phyloP scores from a whole-genome alignment of 2,888 invertebrate species.

The Melitaea athalia region DNA sequence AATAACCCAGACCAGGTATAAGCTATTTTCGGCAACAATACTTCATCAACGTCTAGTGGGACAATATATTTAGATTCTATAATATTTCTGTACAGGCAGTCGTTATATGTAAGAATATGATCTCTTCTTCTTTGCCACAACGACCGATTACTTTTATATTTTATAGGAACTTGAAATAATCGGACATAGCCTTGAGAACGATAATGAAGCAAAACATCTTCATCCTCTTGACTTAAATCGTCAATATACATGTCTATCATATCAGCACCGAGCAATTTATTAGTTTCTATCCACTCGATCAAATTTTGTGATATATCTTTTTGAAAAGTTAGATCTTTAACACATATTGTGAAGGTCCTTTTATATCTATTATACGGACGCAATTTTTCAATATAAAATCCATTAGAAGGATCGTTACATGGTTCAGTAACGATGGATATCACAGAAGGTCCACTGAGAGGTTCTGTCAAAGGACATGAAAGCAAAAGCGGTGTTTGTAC shows the following conservation, averaged over 20 bases:
- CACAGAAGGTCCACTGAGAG: slow-evolving; percentile 60
- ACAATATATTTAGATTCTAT: slow-evolving; percentile 84
- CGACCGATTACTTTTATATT: slow-evolving; percentile 62
- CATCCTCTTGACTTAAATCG: slow-evolving; percentile 78
- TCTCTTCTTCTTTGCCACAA: slow-evolving; percentile 86
- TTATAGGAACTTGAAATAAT: slow-evolving; percentile 79
- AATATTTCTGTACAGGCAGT: slow-evolving; percentile 88
- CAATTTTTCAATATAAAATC: slow-evolving; percentile 58
- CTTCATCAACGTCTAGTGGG: slow-evolving; percentile 88
- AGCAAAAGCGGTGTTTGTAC: slow-evolving; percentile 83
- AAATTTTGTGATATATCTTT: slow-evolving; percentile 84
- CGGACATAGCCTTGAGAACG: slow-evolving; percentile 72
- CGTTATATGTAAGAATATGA: slow-evolving; percentile 89
- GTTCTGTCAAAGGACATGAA: slow-evolving; percentile 83
- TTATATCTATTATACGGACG: slow-evolving; percentile 45
- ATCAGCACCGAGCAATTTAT: slow-evolving; percentile 85
- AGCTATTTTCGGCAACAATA: slow-evolving; percentile 85
- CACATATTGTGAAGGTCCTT: slow-evolving; percentile 85
- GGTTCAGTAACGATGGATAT: slow-evolving; percentile 79
- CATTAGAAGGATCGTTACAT: slow-evolving; percentile 74
- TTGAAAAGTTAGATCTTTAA: slow-evolving; percentile 86
- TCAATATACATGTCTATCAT: slow-evolving; percentile 86
- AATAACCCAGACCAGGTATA: slow-evolving; percentile 83
- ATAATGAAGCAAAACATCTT: slow-evolving; percentile 82
- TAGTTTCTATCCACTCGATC: slow-evolving; percentile 88